Evolutionary conservation across 2,797 vertebrate genomes (phyloP), one percentile per base, ranked within the genome.

Genomic region (Catostomus latipinnis): DNA sequence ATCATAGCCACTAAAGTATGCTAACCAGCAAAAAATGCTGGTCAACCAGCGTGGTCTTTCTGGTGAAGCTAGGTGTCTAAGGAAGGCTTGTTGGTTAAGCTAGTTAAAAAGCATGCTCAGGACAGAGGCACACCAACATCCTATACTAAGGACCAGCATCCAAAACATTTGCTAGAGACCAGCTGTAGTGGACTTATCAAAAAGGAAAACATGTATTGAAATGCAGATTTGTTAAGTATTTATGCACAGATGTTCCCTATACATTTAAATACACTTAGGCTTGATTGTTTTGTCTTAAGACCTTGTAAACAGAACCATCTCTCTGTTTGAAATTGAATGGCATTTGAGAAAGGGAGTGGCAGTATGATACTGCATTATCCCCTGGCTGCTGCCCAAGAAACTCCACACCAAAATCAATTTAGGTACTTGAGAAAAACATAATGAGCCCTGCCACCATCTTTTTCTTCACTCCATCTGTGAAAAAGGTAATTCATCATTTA

Each of bases 321-420:
- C 22, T 71, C 8, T 43, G 50, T 61, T 76, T 75, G 18, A 71
- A 62, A 80, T 72, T 84, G 71, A 58, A 68, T 60, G 65, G 71
- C 69, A 80, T 81, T 87, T 81, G 83, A 83, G 85, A 83, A 81
- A 50, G 9, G 61, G 84, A 87, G 88, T 83, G 46, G 81, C 80
- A 85, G 82, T 83, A 81, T 91, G 92, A 92, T 88, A 85, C 88
- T 90, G 92, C 93, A 89, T 91, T 93, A 91, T 81, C 78, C 69
- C 77, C 67, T 93, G 93, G 91, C 91, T 80, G 49, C 3, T 45
- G 78, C 85, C 89, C 91, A 93, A 88, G 72, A 82, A 89, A 74
- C 85, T 88, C 71, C 78, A 87, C 65, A 76, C 81, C 74, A 78
- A 83, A 85, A 88, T 86, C 83, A 79, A 84, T 90, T 71, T 71